Conservation (phyloP, 2,113 vertebrate genomes). For the Phalacrocorax aristotelis region DNA sequence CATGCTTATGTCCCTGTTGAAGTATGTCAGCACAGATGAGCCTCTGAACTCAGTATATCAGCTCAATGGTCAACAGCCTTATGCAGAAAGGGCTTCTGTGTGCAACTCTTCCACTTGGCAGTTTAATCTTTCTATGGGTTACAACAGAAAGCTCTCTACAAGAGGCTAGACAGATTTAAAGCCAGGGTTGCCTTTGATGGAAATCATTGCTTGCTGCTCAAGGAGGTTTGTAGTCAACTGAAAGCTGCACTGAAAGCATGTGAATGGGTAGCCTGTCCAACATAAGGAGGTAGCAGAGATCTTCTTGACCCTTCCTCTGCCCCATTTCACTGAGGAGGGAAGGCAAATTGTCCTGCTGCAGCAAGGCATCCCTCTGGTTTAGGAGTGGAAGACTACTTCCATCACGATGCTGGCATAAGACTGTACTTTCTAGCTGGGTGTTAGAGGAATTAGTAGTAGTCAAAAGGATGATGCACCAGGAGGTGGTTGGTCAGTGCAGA, state of each 20-base stretch:
- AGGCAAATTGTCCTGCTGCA: background rate
- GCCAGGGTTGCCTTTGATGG: background rate
- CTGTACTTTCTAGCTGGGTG: background rate
- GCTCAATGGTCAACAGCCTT: background rate
- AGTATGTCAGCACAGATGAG: background rate
- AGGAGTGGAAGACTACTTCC: background rate
- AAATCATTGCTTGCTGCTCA: background rate
- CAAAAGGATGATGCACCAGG: background rate
- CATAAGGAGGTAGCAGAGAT: accelerated
- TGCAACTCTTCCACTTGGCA: background rate
- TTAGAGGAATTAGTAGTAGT: background rate
- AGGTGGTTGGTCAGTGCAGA: background rate
- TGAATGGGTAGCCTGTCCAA: background rate
- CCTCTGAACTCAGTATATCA: background rate
- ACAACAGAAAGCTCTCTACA: background rate
- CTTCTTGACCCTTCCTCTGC: background rate
- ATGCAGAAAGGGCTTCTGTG: background rate
- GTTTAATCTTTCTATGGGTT: background rate
- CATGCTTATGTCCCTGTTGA: background rate
- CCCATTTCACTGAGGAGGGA: background rate
- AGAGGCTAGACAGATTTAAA: background rate
- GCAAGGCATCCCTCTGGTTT: background rate
- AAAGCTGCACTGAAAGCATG: background rate
- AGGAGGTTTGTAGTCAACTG: background rate
- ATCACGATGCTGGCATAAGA: accelerated